Evolutionary conservation across 2,888 invertebrate genomes (phyloP).

Genomic region (Lycaena phlaeas): DNA sequence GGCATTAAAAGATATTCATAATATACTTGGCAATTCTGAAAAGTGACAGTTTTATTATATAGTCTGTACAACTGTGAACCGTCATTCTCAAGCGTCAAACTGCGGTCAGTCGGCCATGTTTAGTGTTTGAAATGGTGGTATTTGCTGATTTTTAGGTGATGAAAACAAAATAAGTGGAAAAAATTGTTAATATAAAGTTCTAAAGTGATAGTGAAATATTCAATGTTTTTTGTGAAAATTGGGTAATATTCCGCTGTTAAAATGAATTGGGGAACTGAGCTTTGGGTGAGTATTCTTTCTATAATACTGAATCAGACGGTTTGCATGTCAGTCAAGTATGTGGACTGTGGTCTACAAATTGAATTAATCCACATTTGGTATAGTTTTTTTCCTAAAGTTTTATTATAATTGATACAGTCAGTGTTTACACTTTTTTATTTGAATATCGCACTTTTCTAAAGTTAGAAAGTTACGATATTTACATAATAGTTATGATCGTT

Average conservation of each 20-base stretch:
- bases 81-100: slow-evolving; percentile 21
- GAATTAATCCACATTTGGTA: slow-evolving; percentile 6
- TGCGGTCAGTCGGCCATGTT: slow-evolving; percentile 66
- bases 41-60: neutral
- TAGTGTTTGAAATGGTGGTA: slow-evolving; percentile 66
- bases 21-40: neutral
- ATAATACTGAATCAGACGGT: slow-evolving; percentile 15
- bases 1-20: too few species aligned
- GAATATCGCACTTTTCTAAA: too few species aligned
- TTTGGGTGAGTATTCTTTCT: slow-evolving; percentile 71
- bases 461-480: too few species aligned
- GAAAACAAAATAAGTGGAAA: slow-evolving; percentile 48
- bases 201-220: slow-evolving; percentile 51
- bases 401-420: too few species aligned
- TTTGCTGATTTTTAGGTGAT: slow-evolving; percentile 35
- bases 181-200: slow-evolving; percentile 34
- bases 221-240: slow-evolving; percentile 67
- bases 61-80: neutral
- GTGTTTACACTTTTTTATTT: too few species aligned
- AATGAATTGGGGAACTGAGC: slow-evolving; percentile 80
- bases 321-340: slow-evolving; percentile 12
- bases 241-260: slow-evolving; percentile 54
- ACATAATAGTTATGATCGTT: too few species aligned
- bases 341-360: slow-evolving; percentile 7
- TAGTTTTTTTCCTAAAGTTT: too few species aligned